phyloP scores from a whole-genome alignment of 2,113 vertebrate species.

The Prionailurus viverrinus region DNA sequence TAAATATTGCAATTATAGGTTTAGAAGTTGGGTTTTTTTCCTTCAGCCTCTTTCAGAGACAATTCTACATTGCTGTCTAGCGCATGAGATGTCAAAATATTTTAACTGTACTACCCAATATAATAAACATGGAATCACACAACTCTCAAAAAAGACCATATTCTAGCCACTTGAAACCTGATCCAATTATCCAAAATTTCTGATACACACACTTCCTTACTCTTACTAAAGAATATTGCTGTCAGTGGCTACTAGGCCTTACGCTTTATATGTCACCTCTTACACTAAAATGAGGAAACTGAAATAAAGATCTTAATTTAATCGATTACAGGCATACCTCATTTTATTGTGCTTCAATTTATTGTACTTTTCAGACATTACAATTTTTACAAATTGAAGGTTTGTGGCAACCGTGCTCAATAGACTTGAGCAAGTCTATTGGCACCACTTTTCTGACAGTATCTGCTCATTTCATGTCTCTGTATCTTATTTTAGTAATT shows the following conservation, averaged over 20 bases:
- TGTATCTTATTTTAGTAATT: not conserved
- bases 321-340: not conserved
- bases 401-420: too few species aligned
- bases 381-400: too few species aligned
- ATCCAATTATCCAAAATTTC: not conserved
- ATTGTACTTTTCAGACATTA: not conserved
- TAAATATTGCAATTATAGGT: not conserved
- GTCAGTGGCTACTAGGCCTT: not conserved
- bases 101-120: not conserved
- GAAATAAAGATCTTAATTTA: not conserved
- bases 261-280: not conserved
- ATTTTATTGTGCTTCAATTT: not conserved
- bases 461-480: too few species aligned
- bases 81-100: not conserved
- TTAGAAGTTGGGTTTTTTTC: not conserved
- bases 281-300: not conserved
- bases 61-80: not conserved
- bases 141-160: not conserved
- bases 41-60: constrained; percentile 22
- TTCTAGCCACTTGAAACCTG: not conserved
- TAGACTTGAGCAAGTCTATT: too few species aligned
- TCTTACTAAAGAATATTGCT: not conserved
- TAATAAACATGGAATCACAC: not conserved
- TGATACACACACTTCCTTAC: not conserved
- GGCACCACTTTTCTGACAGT: too few species aligned